These are phyloP conservation scores for Epizoanthus stellaris DNA, from an alignment of 92 coral and sea anemone genomes.

Conservation along the genomic window DNA sequence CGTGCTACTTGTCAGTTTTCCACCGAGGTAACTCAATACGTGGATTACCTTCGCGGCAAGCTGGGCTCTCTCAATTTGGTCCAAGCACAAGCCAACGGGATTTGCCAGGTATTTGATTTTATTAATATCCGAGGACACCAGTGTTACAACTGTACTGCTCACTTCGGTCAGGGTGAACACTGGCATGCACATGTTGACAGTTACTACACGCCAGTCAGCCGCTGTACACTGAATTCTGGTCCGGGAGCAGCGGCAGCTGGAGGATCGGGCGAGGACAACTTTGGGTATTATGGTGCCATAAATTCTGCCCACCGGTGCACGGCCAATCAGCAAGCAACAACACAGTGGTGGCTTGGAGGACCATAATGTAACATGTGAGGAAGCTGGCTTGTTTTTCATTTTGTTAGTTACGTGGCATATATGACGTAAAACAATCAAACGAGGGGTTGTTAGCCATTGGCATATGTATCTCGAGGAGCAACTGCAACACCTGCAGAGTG, in stretches of 20 bases:
- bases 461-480: neutral
- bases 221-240: constrained; percentile 23
- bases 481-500: no score
- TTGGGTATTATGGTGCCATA: constrained; percentile 22
- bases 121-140: constrained; percentile 55
- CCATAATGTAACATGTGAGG: neutral
- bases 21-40: neutral
- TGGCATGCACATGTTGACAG: constrained; percentile 32
- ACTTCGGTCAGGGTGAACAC: neutral
- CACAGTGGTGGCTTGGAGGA: constrained; percentile 56
- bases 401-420: neutral
- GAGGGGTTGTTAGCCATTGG: no score
- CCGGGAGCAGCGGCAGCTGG: neutral
- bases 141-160: constrained; percentile 41
- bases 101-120: constrained; percentile 31
- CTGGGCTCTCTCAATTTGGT: neutral
- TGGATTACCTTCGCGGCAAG: constrained; percentile 11
- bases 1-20: constrained; percentile 24
- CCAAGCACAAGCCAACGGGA: neutral
- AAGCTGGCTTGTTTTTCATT: neutral
- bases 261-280: constrained; percentile 13
- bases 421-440: no score
- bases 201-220: neutral
- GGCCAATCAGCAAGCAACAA: neutral
- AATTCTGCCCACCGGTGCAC: constrained; percentile 37